A percentile compares a stretch with the other conserved stretches of the same genome.
Conservation (phyloP, 2,888 invertebrate species). For the Athripsodes cinereus region DNA sequence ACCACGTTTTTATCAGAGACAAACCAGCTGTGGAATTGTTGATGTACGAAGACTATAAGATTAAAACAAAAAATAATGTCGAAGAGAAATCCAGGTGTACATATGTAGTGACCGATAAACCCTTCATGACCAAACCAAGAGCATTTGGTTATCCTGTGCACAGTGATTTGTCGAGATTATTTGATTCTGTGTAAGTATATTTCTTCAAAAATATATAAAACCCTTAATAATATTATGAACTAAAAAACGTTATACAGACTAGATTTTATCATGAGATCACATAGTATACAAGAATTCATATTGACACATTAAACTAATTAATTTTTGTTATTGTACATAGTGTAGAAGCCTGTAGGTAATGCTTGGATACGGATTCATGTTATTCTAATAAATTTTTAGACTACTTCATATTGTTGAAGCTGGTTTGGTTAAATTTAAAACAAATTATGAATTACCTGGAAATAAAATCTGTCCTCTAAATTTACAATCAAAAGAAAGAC, state of each 20-base stretch:
- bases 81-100: conserved; percentile 64
- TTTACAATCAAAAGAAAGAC: conserved; percentile 72
- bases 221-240: background rate
- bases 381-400: conserved; percentile 42
- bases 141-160: conserved; percentile 66
- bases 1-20: conserved; percentile 63
- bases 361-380: too few relatives aligned
- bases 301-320: too few relatives aligned
- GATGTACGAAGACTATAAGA: conserved; percentile 64
- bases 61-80: conserved; percentile 50
- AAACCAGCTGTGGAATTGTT: conserved; percentile 61
- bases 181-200: conserved; percentile 63
- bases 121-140: conserved; percentile 59
- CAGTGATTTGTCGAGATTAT: conserved; percentile 53
- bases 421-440: conserved; percentile 66
- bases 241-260: conserved; percentile 2
- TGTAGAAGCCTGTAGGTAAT: too few relatives aligned
- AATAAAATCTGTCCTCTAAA: conserved; percentile 77
- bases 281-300: too few relatives aligned
- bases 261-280: too few relatives aligned
- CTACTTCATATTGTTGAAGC: conserved; percentile 64
- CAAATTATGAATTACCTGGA: conserved; percentile 58
- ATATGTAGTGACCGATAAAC: conserved; percentile 66
- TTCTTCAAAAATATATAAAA: too few relatives aligned
- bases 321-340: too few relatives aligned